Percentiles rank a stretch among this genome's conserved stretches.
phyloP scores from a whole-genome alignment of 2,888 invertebrate genomes.

The Adelphocoris suturalis region DNA sequence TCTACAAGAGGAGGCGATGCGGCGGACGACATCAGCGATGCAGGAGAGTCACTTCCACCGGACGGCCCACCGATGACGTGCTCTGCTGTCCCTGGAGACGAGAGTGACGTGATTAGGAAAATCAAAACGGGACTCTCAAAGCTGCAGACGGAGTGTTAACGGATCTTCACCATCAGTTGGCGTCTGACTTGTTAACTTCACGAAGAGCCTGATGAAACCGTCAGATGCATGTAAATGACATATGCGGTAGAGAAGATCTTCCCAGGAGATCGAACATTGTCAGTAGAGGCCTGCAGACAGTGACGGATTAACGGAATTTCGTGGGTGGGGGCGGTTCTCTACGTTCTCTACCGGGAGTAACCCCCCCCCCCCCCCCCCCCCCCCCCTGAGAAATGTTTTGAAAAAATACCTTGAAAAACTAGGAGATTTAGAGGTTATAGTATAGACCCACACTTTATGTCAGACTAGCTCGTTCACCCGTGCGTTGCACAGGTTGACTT shows the following conservation, averaged over 20 bases:
- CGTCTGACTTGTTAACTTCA: background rate
- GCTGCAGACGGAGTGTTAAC: background rate
- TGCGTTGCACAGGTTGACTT: no score
- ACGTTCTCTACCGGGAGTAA: no score
- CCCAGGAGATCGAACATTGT: background rate
- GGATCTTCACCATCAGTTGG: conserved; percentile 19
- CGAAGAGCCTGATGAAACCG: background rate
- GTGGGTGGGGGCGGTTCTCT: no score
- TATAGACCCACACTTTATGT: no score
- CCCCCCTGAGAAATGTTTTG: no score
- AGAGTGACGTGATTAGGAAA: background rate
- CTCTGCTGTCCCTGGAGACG: background rate
- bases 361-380: no score
- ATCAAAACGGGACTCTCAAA: background rate
- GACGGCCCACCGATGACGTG: conserved; percentile 5
- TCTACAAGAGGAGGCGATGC: no score
- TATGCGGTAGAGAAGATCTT: background rate
- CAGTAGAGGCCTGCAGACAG: no score
- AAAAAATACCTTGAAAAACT: no score
- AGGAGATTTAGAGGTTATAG: no score
- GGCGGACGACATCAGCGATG: background rate
- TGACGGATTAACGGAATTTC: no score
- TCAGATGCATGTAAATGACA: background rate
- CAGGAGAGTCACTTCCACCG: background rate
- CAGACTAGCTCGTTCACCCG: no score